Base-by-base conservation (phyloP, 1,140 invertebrate genomes). In the Vollenhovia emeryi region DNA sequence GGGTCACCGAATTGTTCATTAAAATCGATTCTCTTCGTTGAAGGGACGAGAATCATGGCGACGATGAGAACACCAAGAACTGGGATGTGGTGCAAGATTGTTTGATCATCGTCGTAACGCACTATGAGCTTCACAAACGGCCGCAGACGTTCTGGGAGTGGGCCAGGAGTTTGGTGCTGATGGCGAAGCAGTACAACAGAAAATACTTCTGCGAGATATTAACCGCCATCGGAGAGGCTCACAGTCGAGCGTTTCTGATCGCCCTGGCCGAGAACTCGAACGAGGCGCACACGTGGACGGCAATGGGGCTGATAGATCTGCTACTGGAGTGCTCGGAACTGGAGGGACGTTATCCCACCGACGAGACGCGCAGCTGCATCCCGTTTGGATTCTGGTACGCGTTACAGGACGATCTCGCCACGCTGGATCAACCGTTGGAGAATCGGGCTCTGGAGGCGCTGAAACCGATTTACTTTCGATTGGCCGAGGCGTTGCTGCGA, bases 341-440 rank as follows among this genome's bases (percentile, higher is more conserved):
- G 87, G 33, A 89, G 60, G 84, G 92, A 86, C 75, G 86, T 59
- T 60, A 91, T 68, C 89, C 89, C 1, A 88, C 75, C 3, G 85
- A 91, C 8, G 90, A 91, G 94, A 97, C 96, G 0, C 96, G 97
- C 69, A 98, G 98, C 92, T 97, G 97, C 62, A 95, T 98, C 86
- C 96, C 98, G 0, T 97, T 99, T 94, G 97, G 97, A 0, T 98
- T 99, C 93, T 99, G 98, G 98, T 99, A 98, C 93, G 97, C 97
- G 62, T 94, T 99, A 45, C 98, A 99, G 95, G 97, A 98, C 88
- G 96, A 97, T 85, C 93, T 97, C 3, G 86, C 95, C 6, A 95
- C 95, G 1, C 90, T 96, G 15, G 95, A 96, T 36, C 86, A 93
- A 11, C 95, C 95, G 0, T 87, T 96, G 15, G 96, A 95, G 50